These are phyloP conservation scores for Lithophane socia DNA, from an alignment of 2,888 invertebrate species.

Conservation along the genomic window DNA sequence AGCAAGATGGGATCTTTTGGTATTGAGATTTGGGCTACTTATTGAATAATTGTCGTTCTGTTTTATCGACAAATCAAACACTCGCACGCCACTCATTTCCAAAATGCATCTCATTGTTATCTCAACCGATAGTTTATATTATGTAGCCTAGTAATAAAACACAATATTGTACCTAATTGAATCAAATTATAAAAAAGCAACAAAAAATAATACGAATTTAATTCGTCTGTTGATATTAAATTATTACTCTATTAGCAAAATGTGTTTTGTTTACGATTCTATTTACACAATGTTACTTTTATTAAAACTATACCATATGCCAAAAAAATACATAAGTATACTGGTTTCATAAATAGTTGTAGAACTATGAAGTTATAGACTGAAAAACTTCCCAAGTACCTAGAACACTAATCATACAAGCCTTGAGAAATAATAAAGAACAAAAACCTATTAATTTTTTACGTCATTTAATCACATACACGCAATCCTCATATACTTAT, in stretches of 20 bases:
- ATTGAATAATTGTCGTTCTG: background rate
- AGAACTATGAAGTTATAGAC: background rate
- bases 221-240: slow-evolving; percentile 86
- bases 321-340: background rate
- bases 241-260: slow-evolving; percentile 72
- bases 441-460: background rate
- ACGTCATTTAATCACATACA: slow-evolving; percentile 1
- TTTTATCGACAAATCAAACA: background rate
- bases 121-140: slow-evolving; percentile 24
- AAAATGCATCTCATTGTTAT: slow-evolving; percentile 17
- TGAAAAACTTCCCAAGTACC: too few relatives aligned
- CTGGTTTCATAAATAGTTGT: background rate
- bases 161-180: slow-evolving; percentile 64
- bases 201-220: slow-evolving; percentile 80
- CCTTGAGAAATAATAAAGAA: slow-evolving; percentile 7
- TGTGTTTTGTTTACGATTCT: slow-evolving; percentile 53
- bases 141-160: slow-evolving; percentile 48
- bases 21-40: background rate
- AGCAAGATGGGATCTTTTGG: slow-evolving; percentile 2
- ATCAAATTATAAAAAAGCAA: slow-evolving; percentile 57
- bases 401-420: background rate
- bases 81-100: background rate
- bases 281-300: background rate
- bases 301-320: background rate
- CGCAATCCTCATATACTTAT: background rate